Percentiles rank a stretch among this genome's conserved stretches.
Evolutionary conservation across 2,113 vertebrate species (phyloP).

Genomic region (rat (Rattus norvegicus)): GRCr8 NC_086035.1:54408501-54409000

Average conservation of each 20-base stretch:
- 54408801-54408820: background rate
- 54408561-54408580: background rate
- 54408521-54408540: background rate
- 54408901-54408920: background rate
- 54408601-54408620: background rate
- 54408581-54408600: background rate
- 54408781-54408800: no score
- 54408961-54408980: background rate
- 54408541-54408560: background rate
- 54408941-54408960: no score
- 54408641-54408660: background rate
- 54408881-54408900: background rate
- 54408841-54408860: background rate
- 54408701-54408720: background rate
- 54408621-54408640: background rate
- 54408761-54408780: no score
- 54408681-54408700: background rate
- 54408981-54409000: background rate
- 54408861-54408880: background rate
- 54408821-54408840: background rate
- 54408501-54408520: background rate
- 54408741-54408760: background rate
- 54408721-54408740: background rate
- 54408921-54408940: background rate
- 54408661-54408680: background rate